Evolutionary conservation across 1,140 invertebrate species (phyloP), one percentile per base, ranked within the genome.

Genomic region (Leguminivora glycinivorella): DNA sequence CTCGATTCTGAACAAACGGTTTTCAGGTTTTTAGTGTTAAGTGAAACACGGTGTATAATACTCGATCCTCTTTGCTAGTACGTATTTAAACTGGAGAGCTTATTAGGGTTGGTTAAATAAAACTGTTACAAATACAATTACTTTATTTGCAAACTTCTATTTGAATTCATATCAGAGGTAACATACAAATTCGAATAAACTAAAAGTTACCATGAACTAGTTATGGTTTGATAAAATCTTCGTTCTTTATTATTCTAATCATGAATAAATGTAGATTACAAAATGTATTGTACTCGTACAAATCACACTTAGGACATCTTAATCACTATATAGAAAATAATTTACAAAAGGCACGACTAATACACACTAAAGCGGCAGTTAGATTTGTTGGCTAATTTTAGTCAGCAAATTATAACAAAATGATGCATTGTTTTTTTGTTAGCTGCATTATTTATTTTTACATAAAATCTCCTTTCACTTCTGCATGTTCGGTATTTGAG

Each of bases 201-300:
- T 29, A 25, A 25, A 26, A 60, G 56, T 60, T 60, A 60, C 56
- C 56, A 26, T 63, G 58, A 63, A 17, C 26, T 63, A 63, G 56
- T 26, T 26, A 34, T 38, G 14, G 24, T 60, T 60, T 24, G 56
- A 60, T 60, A 60, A 60, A 52, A 63, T 31, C 29, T 58, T 58
- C 7, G 26, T 24, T 63, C n/a, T 31, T 63, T 22, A 52, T 19
- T 22, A 17, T 52, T 52, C 4, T 52, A 17, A 0, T 38, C 40
- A 43, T 9, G 40, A 43, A 43, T 29, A 31, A 29, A 9, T 58
- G 7, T 19, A 25, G 0, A 58, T 4, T 29, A 34, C 26, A 29
- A 31, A 17, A 31, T 34, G 14, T 22, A 63, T 31, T 63, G 58
- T 63, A 63, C 19, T 31, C 31, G 58, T 63, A 63, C 19, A 68